phyloP scores from a whole-genome alignment of 2,797 vertebrate genomes.

The Enteromius argenteus region DNA sequence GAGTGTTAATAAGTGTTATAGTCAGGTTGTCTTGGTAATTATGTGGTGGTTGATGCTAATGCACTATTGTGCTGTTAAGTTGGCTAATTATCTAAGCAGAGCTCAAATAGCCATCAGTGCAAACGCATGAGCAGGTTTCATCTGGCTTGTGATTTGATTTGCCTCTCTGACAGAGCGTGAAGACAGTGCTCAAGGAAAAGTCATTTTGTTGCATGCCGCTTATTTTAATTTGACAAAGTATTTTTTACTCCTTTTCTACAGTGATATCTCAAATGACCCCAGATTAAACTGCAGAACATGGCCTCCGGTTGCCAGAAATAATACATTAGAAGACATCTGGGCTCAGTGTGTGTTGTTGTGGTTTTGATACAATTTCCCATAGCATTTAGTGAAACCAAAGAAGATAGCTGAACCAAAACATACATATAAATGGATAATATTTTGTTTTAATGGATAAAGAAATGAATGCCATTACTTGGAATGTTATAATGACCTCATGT shows the following conservation, averaged over 20 bases:
- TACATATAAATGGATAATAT: slow-evolving; percentile 13
- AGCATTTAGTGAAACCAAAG: slow-evolving; percentile 30
- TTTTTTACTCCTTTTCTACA: slow-evolving; percentile 43
- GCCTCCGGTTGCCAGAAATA: slow-evolving; percentile 45
- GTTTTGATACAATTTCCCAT: slow-evolving; percentile 34
- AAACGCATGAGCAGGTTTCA: slow-evolving; percentile 46
- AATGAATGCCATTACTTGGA: slow-evolving; percentile 11
- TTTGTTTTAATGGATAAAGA: slow-evolving; percentile 13
- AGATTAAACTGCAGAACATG: slow-evolving; percentile 42
- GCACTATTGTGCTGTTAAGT: slow-evolving; percentile 42
- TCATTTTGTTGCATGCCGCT: slow-evolving; percentile 41
- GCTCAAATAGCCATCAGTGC: slow-evolving; percentile 49
- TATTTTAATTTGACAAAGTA: slow-evolving; percentile 54
- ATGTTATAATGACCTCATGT: slow-evolving; percentile 19
- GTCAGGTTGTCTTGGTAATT: slow-evolving; percentile 25
- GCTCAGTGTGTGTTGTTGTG: slow-evolving; percentile 29
- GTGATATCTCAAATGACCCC: slow-evolving; percentile 60
- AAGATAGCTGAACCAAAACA: slow-evolving; percentile 9
- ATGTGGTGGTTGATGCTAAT: slow-evolving; percentile 32
- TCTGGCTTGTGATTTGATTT: slow-evolving; percentile 39
- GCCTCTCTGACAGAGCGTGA: slow-evolving; percentile 34
- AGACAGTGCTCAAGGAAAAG: slow-evolving; percentile 53
- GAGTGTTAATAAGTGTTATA: slow-evolving; percentile 1
- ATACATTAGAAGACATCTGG: slow-evolving; percentile 58
- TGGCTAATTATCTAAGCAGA: slow-evolving; percentile 51